Percentiles rank a stretch among this genome's conserved stretches.
These are phyloP conservation scores for Heliopora coerulea DNA, from an alignment of 92 coral and sea anemone genomes.

Conservation along the genomic window DNA sequence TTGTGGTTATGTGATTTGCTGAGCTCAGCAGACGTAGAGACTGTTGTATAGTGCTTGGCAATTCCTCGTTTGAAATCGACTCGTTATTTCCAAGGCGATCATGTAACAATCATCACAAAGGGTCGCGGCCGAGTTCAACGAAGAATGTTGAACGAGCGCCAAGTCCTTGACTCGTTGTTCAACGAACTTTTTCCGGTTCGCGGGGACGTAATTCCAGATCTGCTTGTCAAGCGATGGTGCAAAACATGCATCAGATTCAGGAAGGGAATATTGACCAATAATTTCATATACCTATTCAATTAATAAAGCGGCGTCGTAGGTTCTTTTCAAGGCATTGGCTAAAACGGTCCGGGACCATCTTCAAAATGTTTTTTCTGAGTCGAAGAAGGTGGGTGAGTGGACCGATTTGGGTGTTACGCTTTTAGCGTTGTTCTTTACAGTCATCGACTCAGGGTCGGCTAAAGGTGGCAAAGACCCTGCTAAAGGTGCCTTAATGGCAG, in stretches of 20 bases:
- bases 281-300: slow-evolving; percentile 24
- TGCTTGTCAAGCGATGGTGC: slow-evolving; percentile 29
- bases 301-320: slow-evolving; percentile 23
- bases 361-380: slow-evolving; percentile 25
- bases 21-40: slow-evolving; percentile 38
- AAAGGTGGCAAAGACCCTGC: slow-evolving; percentile 41
- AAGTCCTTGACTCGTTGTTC: slow-evolving; percentile 46
- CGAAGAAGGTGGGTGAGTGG: slow-evolving; percentile 4
- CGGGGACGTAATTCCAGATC: slow-evolving; percentile 20
- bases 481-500: slow-evolving; percentile 40
- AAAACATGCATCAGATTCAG: slow-evolving; percentile 33
- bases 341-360: slow-evolving; percentile 27
- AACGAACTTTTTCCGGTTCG: slow-evolving; percentile 23
- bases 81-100: slow-evolving; percentile 39
- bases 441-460: slow-evolving; percentile 11
- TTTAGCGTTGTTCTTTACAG: neutral
- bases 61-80: slow-evolving; percentile 28
- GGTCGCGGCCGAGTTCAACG: slow-evolving; percentile 29
- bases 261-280: slow-evolving; percentile 17
- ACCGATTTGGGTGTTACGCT: neutral
- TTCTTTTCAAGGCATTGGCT: slow-evolving; percentile 25
- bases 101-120: slow-evolving; percentile 47
- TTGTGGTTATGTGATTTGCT: slow-evolving; percentile 37
- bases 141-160: slow-evolving; percentile 33
- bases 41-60: slow-evolving; percentile 20